A percentile compares a stretch with the other conserved stretches of the same genome.
These are phyloP conservation scores for Hipposideros armiger DNA, from an alignment of 2,113 vertebrate species.

Conservation along the genomic window DNA sequence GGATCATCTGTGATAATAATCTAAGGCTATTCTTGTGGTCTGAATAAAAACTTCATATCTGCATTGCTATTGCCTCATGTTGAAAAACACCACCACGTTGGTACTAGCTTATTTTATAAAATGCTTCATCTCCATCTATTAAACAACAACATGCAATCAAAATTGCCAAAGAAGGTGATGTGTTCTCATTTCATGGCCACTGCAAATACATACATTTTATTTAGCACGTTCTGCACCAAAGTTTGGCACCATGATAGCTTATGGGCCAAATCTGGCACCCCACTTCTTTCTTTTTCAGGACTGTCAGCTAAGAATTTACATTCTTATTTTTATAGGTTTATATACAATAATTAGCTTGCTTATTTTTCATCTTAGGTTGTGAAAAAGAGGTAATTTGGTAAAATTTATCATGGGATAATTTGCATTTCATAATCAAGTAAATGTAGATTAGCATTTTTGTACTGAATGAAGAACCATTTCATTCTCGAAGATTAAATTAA, in stretches of 20 bases:
- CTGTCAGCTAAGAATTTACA: background rate
- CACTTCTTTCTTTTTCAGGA: background rate
- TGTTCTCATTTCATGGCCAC: background rate
- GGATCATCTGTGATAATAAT: background rate
- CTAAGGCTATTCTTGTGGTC: background rate
- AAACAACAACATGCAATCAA: background rate
- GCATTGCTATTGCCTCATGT: background rate
- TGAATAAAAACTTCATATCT: background rate
- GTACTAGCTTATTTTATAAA: constrained; percentile 1
- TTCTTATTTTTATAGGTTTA: background rate
- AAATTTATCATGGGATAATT: background rate
- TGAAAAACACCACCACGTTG: background rate
- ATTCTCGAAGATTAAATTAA: background rate
- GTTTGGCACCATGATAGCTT: background rate
- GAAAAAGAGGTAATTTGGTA: background rate
- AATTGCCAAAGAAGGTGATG: background rate
- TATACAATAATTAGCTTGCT: background rate
- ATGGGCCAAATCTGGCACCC: background rate
- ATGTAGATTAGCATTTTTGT: background rate
- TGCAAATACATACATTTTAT: background rate
- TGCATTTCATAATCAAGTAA: background rate
- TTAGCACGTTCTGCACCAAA: background rate
- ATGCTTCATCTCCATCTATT: background rate
- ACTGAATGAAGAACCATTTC: background rate
- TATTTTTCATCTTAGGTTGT: background rate